phyloP scores from a whole-genome alignment of 2,797 vertebrate species.

The Coccyzus lansbergi region DNA sequence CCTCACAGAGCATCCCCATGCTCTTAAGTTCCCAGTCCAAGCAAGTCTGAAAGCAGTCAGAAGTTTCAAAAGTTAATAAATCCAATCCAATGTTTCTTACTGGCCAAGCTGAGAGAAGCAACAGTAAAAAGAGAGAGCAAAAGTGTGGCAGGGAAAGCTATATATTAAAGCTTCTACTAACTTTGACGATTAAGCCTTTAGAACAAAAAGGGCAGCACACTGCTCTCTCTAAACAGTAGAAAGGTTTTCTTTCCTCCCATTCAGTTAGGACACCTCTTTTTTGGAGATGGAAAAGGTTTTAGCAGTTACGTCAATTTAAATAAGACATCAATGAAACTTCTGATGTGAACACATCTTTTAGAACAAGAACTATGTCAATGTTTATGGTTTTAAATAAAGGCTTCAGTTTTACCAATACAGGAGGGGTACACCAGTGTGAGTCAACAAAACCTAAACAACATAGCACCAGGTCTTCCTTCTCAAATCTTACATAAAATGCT shows the following conservation, averaged over 20 bases:
- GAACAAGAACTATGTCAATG: neutral
- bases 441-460: neutral
- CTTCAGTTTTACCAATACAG: neutral
- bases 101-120: neutral
- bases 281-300: neutral
- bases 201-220: neutral
- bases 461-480: neutral
- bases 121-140: neutral
- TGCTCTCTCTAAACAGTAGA: neutral
- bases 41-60: neutral
- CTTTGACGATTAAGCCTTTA: neutral
- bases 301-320: neutral
- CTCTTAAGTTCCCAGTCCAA: neutral
- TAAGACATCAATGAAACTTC: neutral
- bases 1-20: neutral
- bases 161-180: neutral
- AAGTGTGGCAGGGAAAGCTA: neutral
- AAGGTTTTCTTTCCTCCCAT: neutral
- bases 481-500: neutral
- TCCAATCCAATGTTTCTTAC: neutral
- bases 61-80: neutral
- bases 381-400: neutral
- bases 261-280: neutral
- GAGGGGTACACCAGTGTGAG: neutral
- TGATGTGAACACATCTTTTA: neutral